A percentile compares a stretch with the other conserved stretches of the same genome.
phyloP scores from a whole-genome alignment of 2,113 vertebrate species.

The Ia io region DNA sequence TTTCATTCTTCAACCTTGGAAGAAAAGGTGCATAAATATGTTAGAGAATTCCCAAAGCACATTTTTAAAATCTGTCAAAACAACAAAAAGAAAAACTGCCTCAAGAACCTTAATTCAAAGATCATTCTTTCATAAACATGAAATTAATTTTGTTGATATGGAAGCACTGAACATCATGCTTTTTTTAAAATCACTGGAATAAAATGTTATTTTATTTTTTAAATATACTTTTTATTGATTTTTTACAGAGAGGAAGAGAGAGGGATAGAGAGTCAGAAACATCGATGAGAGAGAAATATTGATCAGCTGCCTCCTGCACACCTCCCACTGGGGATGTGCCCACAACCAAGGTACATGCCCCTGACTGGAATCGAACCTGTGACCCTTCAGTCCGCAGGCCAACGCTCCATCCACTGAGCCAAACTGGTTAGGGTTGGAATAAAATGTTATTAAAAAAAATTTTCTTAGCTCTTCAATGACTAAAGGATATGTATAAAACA shows the following conservation, averaged over 20 bases:
- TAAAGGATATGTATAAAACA: not conserved
- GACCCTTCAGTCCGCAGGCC: too few species aligned
- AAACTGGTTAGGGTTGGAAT: too few species aligned
- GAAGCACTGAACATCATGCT: not conserved
- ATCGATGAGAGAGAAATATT: too few species aligned
- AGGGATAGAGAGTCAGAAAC: too few species aligned
- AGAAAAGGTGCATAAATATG: not conserved
- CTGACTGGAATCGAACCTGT: too few species aligned
- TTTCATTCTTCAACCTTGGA: slow-evolving; percentile 90
- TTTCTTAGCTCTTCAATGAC: not conserved
- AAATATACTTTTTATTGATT: too few species aligned
- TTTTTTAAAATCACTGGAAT: slow-evolving; percentile 17
- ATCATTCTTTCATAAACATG: slow-evolving; percentile 1
- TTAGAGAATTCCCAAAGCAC: slow-evolving; percentile 58
- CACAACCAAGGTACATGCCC: too few species aligned
- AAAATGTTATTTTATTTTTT: not conserved
- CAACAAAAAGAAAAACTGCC: not conserved
- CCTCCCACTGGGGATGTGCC: too few species aligned
- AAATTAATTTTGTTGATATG: not conserved
- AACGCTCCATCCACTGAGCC: too few species aligned
- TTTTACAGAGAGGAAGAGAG: too few species aligned
- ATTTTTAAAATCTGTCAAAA: slow-evolving; percentile 41
- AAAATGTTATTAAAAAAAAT: not conserved
- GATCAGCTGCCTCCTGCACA: too few species aligned
- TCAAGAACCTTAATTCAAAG: not conserved